phyloP scores from a whole-genome alignment of 2,888 invertebrate genomes.

The Fissipunctia ypsillon region DNA sequence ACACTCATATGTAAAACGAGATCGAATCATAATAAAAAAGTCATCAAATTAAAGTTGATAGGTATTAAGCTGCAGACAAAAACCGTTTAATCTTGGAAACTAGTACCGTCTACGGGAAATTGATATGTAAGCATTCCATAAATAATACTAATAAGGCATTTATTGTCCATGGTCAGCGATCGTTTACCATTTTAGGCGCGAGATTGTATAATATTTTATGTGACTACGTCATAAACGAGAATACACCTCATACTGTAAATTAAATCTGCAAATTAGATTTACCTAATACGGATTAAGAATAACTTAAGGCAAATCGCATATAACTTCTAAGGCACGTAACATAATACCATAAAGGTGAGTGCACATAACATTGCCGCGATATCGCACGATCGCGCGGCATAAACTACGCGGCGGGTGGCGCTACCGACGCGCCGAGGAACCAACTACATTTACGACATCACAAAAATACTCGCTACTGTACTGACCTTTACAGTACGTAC shows the following conservation, averaged over 20 bases:
- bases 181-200: conserved; percentile 48
- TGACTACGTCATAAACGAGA: conserved; percentile 53
- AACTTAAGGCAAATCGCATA: conserved; percentile 69
- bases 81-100: conserved; percentile 50
- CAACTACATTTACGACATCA: conserved; percentile 79
- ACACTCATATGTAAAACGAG: conserved; percentile 9
- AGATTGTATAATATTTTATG: conserved; percentile 39
- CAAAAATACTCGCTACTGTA: conserved; percentile 77
- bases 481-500: conserved; percentile 62
- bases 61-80: conserved; percentile 40
- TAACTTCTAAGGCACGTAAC: conserved; percentile 77
- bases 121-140: conserved; percentile 45
- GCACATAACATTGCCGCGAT: conserved; percentile 77
- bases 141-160: conserved; percentile 62
- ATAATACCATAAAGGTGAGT: conserved; percentile 80
- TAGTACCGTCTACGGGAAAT: conserved; percentile 28
- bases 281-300: conserved; percentile 65
- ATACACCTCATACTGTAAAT: conserved; percentile 51
- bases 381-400: conserved; percentile 84
- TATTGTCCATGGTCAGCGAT: conserved; percentile 54
- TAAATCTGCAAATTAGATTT: conserved; percentile 64
- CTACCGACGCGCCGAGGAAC: conserved; percentile 75
- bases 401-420: conserved; percentile 88
- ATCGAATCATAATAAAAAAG: conserved; percentile 41
- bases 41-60: conserved; percentile 47